These are phyloP conservation scores for Dusona sp. DNA, from an alignment of 2,888 invertebrate species.

Conservation along the genomic window DNA sequence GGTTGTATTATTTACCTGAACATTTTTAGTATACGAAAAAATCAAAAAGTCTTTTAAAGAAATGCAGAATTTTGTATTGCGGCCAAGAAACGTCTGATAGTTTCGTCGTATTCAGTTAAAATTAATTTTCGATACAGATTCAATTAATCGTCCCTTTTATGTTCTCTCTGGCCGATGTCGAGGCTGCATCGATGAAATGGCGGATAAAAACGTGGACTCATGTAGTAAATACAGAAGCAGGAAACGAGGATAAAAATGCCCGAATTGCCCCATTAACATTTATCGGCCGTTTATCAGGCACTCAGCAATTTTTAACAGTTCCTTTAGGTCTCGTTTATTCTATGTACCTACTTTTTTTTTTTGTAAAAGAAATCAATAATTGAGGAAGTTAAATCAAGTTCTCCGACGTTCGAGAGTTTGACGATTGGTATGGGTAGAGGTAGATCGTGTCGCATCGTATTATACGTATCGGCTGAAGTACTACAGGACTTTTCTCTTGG, in stretches of 20 bases:
- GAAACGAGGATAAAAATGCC: slow-evolving; percentile 43
- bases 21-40: too few species aligned
- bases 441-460: slow-evolving; percentile 24
- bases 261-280: slow-evolving; percentile 52
- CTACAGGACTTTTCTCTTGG: slow-evolving; percentile 27
- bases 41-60: background rate
- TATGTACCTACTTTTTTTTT: background rate
- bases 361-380: slow-evolving; percentile 28
- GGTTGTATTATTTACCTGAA: too few species aligned
- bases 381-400: slow-evolving; percentile 24
- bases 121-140: background rate
- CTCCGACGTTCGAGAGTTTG: background rate
- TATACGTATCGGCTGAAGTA: slow-evolving; percentile 22
- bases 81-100: background rate
- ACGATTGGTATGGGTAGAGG: slow-evolving; percentile 13
- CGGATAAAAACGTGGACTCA: slow-evolving; percentile 29
- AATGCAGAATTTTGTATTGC: background rate
- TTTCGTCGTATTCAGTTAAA: background rate
- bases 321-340: slow-evolving; percentile 12
- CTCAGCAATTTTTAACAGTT: slow-evolving; percentile 51
- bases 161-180: background rate
- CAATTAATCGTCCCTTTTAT: background rate
- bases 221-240: background rate
- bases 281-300: slow-evolving; percentile 50
- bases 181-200: slow-evolving; percentile 31